These are phyloP conservation scores for Magallana angulata DNA, from an alignment of 1,140 invertebrate species.

Conservation along the genomic window DNA sequence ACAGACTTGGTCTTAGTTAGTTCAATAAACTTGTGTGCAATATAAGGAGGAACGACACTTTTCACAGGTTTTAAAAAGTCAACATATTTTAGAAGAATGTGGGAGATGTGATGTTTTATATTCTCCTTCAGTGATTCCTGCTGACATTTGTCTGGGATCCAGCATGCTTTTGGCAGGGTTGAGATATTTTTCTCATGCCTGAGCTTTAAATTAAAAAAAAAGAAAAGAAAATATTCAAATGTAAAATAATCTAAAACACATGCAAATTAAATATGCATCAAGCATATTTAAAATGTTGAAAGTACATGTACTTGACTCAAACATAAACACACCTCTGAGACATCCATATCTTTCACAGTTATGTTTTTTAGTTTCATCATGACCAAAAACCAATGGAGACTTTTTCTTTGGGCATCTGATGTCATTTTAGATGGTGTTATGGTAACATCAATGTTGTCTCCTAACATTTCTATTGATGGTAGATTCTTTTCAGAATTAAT, in stretches of 20 bases:
- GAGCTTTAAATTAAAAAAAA: background rate
- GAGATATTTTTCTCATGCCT: background rate
- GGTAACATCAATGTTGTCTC: slow-evolving; percentile 39
- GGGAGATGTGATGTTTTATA: slow-evolving; percentile 12
- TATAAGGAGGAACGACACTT: slow-evolving; percentile 19
- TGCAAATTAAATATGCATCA: background rate
- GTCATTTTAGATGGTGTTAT: slow-evolving; percentile 43
- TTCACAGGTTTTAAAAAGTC: background rate
- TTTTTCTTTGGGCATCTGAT: slow-evolving; percentile 37
- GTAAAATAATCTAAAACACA: background rate
- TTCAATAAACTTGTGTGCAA: slow-evolving; percentile 22
- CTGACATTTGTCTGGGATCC: slow-evolving; percentile 14
- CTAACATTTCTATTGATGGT: slow-evolving; percentile 37
- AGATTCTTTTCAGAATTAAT: background rate
- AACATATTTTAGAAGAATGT: slow-evolving; percentile 37
- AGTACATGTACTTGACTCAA: background rate
- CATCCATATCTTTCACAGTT: slow-evolving; percentile 35
- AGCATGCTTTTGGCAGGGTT: background rate
- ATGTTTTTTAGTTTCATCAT: slow-evolving; percentile 36
- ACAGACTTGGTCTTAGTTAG: slow-evolving; percentile 39
- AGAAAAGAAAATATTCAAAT: background rate
- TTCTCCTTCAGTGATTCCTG: background rate
- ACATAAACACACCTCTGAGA: background rate
- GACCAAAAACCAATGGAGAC: slow-evolving; percentile 45
- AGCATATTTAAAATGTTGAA: background rate